A percentile compares a stretch with the other conserved stretches of the same genome.
phyloP scores from a whole-genome alignment of 2,888 invertebrate species.

The Acleris sparsana region DNA sequence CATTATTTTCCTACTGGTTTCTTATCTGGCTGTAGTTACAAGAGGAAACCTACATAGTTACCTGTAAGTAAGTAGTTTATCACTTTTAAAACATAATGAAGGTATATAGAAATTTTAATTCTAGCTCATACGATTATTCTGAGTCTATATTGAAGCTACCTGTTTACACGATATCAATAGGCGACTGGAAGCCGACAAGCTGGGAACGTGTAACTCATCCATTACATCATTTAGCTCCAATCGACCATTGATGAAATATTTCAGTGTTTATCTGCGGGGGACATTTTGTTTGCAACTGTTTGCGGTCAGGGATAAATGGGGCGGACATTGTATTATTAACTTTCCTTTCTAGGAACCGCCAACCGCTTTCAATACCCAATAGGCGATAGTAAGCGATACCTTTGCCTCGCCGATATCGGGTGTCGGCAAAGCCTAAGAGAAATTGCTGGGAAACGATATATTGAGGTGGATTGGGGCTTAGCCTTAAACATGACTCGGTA shows the following conservation, averaged over 20 bases:
- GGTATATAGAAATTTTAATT: too few relatives aligned
- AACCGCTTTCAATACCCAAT: slow-evolving; percentile 46
- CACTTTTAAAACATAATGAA: too few relatives aligned
- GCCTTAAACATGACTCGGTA: slow-evolving; percentile 5
- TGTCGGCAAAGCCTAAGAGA: slow-evolving; percentile 29
- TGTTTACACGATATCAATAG: background rate
- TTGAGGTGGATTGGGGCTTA: slow-evolving; percentile 21
- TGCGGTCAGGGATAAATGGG: slow-evolving; percentile 59
- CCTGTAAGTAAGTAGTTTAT: too few relatives aligned
- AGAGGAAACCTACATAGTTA: too few relatives aligned
- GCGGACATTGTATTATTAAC: slow-evolving; percentile 61
- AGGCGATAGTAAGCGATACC: slow-evolving; percentile 34
- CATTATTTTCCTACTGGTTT: too few relatives aligned
- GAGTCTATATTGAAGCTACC: background rate
- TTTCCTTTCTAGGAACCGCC: slow-evolving; percentile 73
- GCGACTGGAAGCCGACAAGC: background rate
- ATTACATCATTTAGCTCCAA: slow-evolving; percentile 30
- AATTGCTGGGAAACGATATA: slow-evolving; percentile 25
- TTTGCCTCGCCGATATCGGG: slow-evolving; percentile 27
- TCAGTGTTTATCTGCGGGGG: slow-evolving; percentile 27
- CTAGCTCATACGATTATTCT: too few relatives aligned
- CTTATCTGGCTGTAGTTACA: too few relatives aligned
- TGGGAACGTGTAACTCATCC: slow-evolving; percentile 15
- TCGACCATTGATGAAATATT: slow-evolving; percentile 35
- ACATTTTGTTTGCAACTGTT: slow-evolving; percentile 29